These are phyloP conservation scores for Ypsolopha scabrella DNA, from an alignment of 2,888 invertebrate genomes.

Conservation along the genomic window DNA sequence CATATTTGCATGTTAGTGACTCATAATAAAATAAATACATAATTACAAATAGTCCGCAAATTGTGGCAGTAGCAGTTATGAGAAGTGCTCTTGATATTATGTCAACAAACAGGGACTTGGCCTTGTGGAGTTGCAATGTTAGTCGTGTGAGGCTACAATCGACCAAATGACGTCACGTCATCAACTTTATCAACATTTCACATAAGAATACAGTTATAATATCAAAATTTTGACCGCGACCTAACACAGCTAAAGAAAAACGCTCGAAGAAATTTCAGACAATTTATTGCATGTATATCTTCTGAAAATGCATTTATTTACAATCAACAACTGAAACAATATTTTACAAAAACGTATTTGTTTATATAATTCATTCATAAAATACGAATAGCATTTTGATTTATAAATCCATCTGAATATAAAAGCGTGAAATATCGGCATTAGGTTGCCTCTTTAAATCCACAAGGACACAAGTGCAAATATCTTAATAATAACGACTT, in stretches of 20 bases:
- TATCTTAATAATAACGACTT: constrained; percentile 57
- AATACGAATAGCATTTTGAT: constrained; percentile 52
- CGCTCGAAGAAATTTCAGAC: constrained; percentile 55
- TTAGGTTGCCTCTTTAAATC: constrained; percentile 48
- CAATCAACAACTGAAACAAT: constrained; percentile 64
- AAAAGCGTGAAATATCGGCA: constrained; percentile 59
- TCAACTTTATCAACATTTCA: constrained; percentile 46
- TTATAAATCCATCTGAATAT: constrained; percentile 38
- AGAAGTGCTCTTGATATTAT: constrained; percentile 63
- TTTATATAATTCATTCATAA: constrained; percentile 33
- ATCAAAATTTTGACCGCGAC: constrained; percentile 17
- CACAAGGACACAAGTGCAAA: constrained; percentile 70
- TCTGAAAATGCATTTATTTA: constrained; percentile 68
- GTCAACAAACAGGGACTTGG: constrained; percentile 66
- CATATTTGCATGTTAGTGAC: constrained; percentile 72
- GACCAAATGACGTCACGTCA: constrained; percentile 60
- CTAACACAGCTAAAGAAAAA: constrained; percentile 41
- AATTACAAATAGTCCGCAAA: constrained; percentile 64
- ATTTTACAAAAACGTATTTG: constrained; percentile 49
- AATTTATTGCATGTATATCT: constrained; percentile 65
- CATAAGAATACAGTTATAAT: neutral
- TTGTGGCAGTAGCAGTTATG: constrained; percentile 66
- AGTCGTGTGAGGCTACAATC: constrained; percentile 66
- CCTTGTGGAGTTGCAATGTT: constrained; percentile 70
- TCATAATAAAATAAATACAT: constrained; percentile 68